Conservation (phyloP, 2,888 invertebrate genomes). For the Oithona nana region DNA sequence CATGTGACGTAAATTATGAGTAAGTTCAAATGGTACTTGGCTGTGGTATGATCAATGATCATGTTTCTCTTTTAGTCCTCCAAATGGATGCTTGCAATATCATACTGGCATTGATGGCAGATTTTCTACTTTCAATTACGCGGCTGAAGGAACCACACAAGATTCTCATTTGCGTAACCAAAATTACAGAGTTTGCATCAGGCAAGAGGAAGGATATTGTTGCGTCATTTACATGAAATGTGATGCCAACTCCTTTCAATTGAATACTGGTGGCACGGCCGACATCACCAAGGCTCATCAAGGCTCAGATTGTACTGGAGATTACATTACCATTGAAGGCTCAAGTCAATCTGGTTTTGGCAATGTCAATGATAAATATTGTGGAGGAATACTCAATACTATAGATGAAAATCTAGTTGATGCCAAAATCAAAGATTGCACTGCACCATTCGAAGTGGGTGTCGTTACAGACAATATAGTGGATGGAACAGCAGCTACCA, state of each 20-base stretch:
- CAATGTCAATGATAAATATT: not conserved
- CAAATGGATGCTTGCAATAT: not conserved
- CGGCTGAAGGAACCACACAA: not conserved
- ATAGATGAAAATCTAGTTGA: not conserved
- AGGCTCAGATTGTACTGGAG: not conserved
- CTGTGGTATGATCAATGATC: too few relatives aligned
- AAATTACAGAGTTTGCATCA: not conserved
- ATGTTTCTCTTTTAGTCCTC: too few relatives aligned
- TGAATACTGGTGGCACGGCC: not conserved
- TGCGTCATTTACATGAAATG: not conserved
- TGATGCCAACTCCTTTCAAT: not conserved
- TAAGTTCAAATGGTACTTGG: too few relatives aligned
- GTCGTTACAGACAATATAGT: not conserved
- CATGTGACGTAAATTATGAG: not conserved
- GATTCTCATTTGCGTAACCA: not conserved
- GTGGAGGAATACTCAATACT: not conserved
- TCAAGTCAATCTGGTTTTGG: not conserved
- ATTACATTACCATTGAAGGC: not conserved
- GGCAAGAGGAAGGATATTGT: not conserved
- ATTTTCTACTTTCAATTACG: not conserved
- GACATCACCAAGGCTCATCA: not conserved
- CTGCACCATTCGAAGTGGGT: not conserved
- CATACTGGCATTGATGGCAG: not conserved
- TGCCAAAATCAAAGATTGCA: not conserved
- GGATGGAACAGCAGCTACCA: too few relatives aligned